Evolutionary conservation across 2,888 invertebrate species (phyloP), one percentile per base, ranked within the genome.

Genomic region (Drosophila paranaensis): DNA sequence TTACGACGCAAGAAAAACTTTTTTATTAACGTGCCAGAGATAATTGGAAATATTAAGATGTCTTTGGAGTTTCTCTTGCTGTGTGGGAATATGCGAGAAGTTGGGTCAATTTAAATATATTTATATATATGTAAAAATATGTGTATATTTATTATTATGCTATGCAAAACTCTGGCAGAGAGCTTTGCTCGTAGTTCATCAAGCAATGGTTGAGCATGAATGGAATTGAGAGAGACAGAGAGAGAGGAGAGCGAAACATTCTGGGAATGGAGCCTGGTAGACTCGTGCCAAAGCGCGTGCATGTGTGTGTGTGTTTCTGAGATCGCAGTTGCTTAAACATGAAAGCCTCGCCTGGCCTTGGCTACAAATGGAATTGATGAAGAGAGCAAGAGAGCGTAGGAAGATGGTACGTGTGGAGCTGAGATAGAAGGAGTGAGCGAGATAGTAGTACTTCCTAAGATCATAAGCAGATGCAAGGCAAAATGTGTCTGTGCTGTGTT

Each of bases 1-100:
- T 60, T 53, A 43, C 56, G 25, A 20, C 33, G 33, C 20, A 56
- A 39, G 5, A 46, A 40, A 0, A 50, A 16, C 3, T 48, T 25
- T 53, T 35, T 25, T n/a, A 8, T 33, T 45, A 25, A 48, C 16
- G 50, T 0, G 13, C 10, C 37, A 5, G 39, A 25, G 5, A 11
- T 60, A 64, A 60, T 57, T 64, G 39, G 6, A 45, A 50, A 20
- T 35, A 20, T 33, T 35, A 16, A 20, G 50, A 33, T 33, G 33
- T 3, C 6, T 16, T 25, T 45, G 13, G 25, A 14, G 2, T 10
- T 20, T 14, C 14, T 14, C 9, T 27, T 27, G 9, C 0, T 2
- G 3, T n/a, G 1, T 42, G 9, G 20, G 20, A 42, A 42, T 42
- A n/a, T n/a, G 14, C 4, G 1, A n/a, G 39, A n/a, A 39, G 14